Conservation (phyloP, 1,140 invertebrate species). For the Propsilocerus akamusi region DNA sequence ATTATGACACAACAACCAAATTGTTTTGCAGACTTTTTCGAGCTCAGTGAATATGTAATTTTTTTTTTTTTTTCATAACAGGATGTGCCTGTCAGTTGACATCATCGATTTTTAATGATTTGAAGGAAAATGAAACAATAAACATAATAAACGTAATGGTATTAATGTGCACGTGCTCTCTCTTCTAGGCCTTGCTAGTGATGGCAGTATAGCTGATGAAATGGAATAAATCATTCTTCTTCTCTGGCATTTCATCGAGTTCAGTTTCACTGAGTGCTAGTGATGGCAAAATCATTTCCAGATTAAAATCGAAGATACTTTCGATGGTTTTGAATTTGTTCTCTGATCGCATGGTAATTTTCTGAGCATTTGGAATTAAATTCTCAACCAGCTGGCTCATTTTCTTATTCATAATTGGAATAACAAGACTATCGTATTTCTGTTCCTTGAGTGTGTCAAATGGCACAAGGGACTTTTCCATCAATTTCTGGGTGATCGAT, state of each 20-base stretch:
- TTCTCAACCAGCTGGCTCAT: slow-evolving; percentile 16
- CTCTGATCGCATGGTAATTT: slow-evolving; percentile 16
- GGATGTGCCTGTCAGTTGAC: no score
- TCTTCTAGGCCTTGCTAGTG: neutral
- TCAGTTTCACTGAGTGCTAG: neutral
- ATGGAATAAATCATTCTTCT: neutral
- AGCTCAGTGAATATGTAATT: no score
- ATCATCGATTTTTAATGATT: no score
- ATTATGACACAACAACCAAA: no score
- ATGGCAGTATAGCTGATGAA: neutral
- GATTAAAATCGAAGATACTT: slow-evolving; percentile 17
- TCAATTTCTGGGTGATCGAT: slow-evolving; percentile 9
- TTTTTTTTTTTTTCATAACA: no score
- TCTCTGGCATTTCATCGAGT: neutral
- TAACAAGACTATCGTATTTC: slow-evolving; percentile 16
- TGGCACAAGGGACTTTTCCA: slow-evolving; percentile 11
- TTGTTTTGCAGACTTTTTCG: no score
- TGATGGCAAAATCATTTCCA: slow-evolving; percentile 20
- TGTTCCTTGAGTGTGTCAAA: slow-evolving; percentile 15
- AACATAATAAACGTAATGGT: no score
- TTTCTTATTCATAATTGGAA: slow-evolving; percentile 15
- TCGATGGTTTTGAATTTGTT: slow-evolving; percentile 16
- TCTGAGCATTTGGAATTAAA: slow-evolving; percentile 14
- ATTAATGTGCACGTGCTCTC: no score
- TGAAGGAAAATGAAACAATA: no score